These are phyloP conservation scores for Leuctra nigra DNA, from an alignment of 2,888 invertebrate species.

Conservation along the genomic window DNA sequence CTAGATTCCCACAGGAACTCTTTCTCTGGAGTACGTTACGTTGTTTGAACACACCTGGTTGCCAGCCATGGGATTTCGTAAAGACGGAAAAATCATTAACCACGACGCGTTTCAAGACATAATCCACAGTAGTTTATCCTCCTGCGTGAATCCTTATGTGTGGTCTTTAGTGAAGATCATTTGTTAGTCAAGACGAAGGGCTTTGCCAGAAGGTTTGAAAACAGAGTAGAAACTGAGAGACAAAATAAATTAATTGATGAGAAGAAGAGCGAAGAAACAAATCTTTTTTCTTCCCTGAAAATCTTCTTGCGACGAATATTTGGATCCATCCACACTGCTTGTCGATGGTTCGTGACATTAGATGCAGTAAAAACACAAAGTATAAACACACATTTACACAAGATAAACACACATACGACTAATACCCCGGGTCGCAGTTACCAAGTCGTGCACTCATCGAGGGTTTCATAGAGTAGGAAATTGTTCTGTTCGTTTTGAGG, in stretches of 20 bases:
- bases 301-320: not conserved
- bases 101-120: not conserved
- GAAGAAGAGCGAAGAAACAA: not conserved
- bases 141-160: not conserved
- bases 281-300: not conserved
- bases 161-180: not conserved
- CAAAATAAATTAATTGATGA: slow-evolving; percentile 3
- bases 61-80: not conserved
- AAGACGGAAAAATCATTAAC: not conserved
- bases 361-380: slow-evolving; percentile 14
- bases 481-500: not conserved
- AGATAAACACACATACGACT: slow-evolving; percentile 18
- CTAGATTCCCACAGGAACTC: slow-evolving; percentile 23
- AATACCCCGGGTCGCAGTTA: not conserved
- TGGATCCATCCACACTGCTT: not conserved
- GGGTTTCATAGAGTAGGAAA: not conserved
- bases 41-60: not conserved
- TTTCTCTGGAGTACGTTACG: slow-evolving; percentile 4
- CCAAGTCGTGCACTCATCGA: not conserved
- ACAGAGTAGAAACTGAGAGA: not conserved
- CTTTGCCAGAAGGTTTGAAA: not conserved
- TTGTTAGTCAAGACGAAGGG: not conserved
- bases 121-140: not conserved
- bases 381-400: slow-evolving; percentile 18
- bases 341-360: not conserved